Percentiles rank a stretch among this genome's conserved stretches.
Conservation (phyloP, 2,888 invertebrate species). For the Campoletis raptor region DNA sequence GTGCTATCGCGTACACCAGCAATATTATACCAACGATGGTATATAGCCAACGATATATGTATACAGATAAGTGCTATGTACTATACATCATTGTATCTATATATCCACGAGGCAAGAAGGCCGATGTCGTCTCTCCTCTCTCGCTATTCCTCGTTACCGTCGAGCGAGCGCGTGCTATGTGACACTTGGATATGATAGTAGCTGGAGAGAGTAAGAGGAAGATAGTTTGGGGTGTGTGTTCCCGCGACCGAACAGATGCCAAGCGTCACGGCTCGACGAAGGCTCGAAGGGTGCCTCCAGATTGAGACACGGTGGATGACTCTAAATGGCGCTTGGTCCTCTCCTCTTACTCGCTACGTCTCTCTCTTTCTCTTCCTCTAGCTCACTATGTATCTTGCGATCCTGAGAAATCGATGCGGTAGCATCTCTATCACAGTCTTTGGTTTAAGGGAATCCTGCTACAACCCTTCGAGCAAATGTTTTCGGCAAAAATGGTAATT, state of each 20-base stretch:
- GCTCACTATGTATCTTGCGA: conserved; percentile 48
- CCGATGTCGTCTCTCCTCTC: conserved; percentile 51
- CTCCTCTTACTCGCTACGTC: conserved; percentile 64
- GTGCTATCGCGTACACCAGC: conserved; percentile 61
- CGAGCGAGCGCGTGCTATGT: conserved; percentile 61
- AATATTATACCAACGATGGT: conserved; percentile 48
- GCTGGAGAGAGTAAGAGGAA: conserved; percentile 27
- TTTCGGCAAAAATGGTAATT: conserved; percentile 47
- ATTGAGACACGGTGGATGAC: conserved; percentile 84
- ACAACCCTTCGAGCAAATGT: conserved; percentile 32
- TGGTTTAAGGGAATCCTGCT: conserved; percentile 5
- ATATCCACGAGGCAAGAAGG: conserved; percentile 46
- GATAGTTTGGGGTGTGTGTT: conserved; percentile 60
- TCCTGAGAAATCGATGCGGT: conserved; percentile 68
- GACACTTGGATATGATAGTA: conserved; percentile 50
- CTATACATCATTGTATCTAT: conserved; percentile 19
- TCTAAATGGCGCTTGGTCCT: conserved; percentile 83
- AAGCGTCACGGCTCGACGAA: conserved; percentile 84
- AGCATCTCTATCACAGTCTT: conserved; percentile 28
- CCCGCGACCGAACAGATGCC: conserved; percentile 82
- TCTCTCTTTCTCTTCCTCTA: conserved; percentile 49
- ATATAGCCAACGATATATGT: conserved; percentile 16
- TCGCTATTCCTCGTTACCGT: conserved; percentile 66
- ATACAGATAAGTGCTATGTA: conserved; percentile 23
- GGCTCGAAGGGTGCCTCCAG: conserved; percentile 82